Percentiles rank a stretch among this genome's conserved stretches.
These are phyloP conservation scores for Tarsius wallacei DNA, from an alignment of 2,797 vertebrate genomes.

Conservation along the genomic window DNA sequence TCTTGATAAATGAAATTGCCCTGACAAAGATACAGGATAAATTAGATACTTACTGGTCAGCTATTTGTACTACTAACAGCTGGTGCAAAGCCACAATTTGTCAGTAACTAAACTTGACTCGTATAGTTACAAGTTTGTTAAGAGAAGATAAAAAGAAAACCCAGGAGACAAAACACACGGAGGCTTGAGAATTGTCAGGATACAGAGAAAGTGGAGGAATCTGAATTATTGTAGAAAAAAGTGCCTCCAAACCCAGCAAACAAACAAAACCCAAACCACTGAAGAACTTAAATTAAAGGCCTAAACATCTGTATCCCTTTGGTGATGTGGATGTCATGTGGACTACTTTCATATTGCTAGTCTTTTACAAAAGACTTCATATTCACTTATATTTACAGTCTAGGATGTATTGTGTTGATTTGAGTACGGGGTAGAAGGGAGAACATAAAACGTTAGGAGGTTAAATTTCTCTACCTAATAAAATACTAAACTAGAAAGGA, in stretches of 20 bases:
- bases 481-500: not conserved
- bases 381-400: not conserved
- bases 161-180: not conserved
- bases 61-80: not conserved
- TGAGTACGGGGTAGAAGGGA: not conserved
- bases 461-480: not conserved
- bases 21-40: not conserved
- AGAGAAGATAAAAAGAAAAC: not conserved
- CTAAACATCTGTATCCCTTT: not conserved
- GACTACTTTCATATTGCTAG: not conserved
- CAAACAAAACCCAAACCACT: too few relatives aligned
- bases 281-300: not conserved
- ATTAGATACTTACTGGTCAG: not conserved
- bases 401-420: not conserved
- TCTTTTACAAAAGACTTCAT: not conserved
- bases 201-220: not conserved
- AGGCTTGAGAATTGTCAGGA: not conserved
- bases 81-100: not conserved
- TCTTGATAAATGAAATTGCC: not conserved
- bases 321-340: accelerated
- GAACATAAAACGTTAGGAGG: not conserved
- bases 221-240: not conserved
- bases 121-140: not conserved
- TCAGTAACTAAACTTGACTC: not conserved
- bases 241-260: too few relatives aligned